Conservation (phyloP, 2,797 vertebrate species). For the Rhincodon typus region DNA sequence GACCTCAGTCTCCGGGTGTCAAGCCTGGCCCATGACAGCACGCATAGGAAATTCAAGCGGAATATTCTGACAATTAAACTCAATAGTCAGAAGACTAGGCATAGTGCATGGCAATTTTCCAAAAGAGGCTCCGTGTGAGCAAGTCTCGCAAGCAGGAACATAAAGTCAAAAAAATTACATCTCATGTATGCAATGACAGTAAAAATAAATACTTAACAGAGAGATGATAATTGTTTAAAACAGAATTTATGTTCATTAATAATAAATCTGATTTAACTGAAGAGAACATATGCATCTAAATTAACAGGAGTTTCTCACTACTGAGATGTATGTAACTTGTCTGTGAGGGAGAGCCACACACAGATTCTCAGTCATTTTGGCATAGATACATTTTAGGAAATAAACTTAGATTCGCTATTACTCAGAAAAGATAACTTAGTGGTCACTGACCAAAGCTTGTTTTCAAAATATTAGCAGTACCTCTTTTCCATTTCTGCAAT, state of each 20-base stretch:
- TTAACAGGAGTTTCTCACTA: not conserved
- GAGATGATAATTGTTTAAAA: not conserved
- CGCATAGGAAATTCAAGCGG: not conserved
- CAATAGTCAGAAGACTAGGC: not conserved
- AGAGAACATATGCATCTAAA: not conserved
- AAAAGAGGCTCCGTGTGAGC: not conserved
- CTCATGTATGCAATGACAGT: not conserved
- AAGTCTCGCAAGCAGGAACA: not conserved
- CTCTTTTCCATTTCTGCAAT: slow-evolving; percentile 32
- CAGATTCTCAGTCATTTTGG: not conserved
- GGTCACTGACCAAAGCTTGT: slow-evolving; percentile 27
- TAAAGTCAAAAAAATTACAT: not conserved
- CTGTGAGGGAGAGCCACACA: not conserved
- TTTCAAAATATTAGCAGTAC: slow-evolving; percentile 29
- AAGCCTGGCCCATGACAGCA: not conserved
- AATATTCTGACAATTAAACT: not conserved
- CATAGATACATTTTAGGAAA: slow-evolving; percentile 27
- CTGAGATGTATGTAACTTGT: not conserved
- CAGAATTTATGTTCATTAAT: not conserved
- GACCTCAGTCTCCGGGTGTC: not conserved
- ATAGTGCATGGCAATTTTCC: not conserved
- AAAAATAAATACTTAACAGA: not conserved
- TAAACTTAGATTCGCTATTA: slow-evolving; percentile 5
- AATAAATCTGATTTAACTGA: not conserved
- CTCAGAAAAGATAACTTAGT: slow-evolving; percentile 23